These are phyloP conservation scores for Ceratina australensis DNA, from an alignment of 1,140 invertebrate genomes.

Conservation along the genomic window DNA sequence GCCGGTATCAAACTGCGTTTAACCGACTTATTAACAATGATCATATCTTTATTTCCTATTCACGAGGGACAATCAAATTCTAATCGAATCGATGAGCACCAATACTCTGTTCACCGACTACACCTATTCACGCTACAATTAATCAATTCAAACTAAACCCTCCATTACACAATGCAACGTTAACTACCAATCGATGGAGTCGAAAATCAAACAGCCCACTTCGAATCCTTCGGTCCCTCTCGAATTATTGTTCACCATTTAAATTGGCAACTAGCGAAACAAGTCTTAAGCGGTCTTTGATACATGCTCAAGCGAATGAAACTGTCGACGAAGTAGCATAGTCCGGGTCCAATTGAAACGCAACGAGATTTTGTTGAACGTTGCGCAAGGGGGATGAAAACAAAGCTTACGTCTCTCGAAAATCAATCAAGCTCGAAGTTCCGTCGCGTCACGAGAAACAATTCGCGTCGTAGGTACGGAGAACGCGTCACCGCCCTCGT, in stretches of 20 bases:
- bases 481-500: not conserved
- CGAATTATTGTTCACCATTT: constrained; percentile 24
- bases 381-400: too few relatives aligned
- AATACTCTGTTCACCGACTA: not conserved
- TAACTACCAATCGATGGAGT: not conserved
- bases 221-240: not conserved
- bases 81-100: too few relatives aligned
- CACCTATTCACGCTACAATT: not conserved
- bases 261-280: constrained; percentile 5
- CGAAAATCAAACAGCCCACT: not conserved
- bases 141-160: not conserved
- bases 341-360: not conserved
- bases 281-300: constrained; percentile 11
- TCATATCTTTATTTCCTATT: too few relatives aligned
- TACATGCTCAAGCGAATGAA: constrained; percentile 11
- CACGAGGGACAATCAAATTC: too few relatives aligned
- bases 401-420: not conserved
- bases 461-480: not conserved
- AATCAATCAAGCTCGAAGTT: constrained; percentile 17
- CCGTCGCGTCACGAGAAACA: not conserved
- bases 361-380: not conserved
- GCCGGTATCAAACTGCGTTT: not conserved
- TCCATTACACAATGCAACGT: not conserved
- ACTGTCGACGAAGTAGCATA: constrained; percentile 8
- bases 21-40: too few relatives aligned